Base-by-base conservation (phyloP, 1,140 invertebrate genomes). In the Papilio polyxenes region DNA sequence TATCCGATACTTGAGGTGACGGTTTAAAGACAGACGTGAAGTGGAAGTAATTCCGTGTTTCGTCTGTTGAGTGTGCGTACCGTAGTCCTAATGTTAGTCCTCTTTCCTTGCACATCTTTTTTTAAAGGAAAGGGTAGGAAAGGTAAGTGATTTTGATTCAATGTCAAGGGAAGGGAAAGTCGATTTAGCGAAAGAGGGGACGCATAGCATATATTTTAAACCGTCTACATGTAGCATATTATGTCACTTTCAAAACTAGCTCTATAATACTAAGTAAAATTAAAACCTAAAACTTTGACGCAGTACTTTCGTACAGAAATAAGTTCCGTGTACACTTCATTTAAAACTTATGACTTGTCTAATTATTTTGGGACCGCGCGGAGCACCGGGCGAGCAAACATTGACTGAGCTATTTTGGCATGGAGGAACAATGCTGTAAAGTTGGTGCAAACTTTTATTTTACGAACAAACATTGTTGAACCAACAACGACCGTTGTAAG, bases 281-380 rank as follows among this genome's bases (percentile, higher is more conserved):
- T 31, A 31, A 31, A 31, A 31, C 23, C 23, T 31, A 37, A 69
- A 72, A 40, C 65, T 40, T 72, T 17, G 11, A 15, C 65, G 37
- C n/a, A 37, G 65, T 13, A 72, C 37, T 13, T 72, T 72, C 5
- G 3, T 59, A 17, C 17, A 37, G 62, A 37, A 65, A 65, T 65
- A 65, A 65, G 62, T 65, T 31, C 62, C 13, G 31, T 31, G 62
- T 65, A 72, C 65, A 72, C 31, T 72, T 72, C 65, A 72, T 72
- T 72, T 72, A 72, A 72, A 72, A 72, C 65, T 72, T 72, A 72
- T 40, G 65, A 72, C 65, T 72, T 72, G 65, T 72, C 65, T 72
- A 72, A 72, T 72, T 72, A 72, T 72, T 72, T 72, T 72, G 65
- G 65, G 31, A 37, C 31, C 65, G 65, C 53, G 13, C 65, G 8